Percentiles rank a stretch among this genome's conserved stretches.
Evolutionary conservation across 2,797 vertebrate genomes (phyloP).

Genomic region (Gallinago solitaria): DNA sequence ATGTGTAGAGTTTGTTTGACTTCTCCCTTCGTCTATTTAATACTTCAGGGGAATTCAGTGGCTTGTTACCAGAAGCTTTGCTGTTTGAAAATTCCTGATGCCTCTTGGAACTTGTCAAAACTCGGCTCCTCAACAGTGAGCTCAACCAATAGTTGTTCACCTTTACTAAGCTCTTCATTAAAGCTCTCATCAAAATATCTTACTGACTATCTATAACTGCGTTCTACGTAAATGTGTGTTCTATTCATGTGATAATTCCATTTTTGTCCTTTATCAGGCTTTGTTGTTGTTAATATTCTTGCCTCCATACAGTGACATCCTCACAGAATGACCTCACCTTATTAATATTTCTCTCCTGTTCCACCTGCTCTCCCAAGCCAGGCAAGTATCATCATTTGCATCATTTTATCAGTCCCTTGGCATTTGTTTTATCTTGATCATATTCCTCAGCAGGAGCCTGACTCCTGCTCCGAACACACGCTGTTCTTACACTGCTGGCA

Average conservation of each 20-base stretch:
- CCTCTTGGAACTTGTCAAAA: not conserved
- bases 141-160: not conserved
- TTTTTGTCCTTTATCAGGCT: not conserved
- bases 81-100: not conserved
- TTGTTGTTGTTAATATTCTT: slow-evolving; percentile 4
- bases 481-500: slow-evolving; percentile 22
- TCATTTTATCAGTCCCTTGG: slow-evolving; percentile 46
- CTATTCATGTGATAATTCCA: not conserved
- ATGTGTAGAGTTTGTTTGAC: not conserved
- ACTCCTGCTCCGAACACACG: not conserved
- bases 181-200: not conserved
- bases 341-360: slow-evolving; percentile 1
- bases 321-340: not conserved
- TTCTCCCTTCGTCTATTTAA: not conserved
- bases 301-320: not conserved
- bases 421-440: slow-evolving; percentile 56
- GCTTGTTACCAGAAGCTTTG: not conserved
- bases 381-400: not conserved
- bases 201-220: not conserved
- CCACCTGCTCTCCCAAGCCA: not conserved
- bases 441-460: slow-evolving; percentile 37
- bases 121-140: not conserved
- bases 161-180: not conserved
- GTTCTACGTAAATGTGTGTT: not conserved
- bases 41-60: not conserved